Base-by-base conservation (phyloP, 2,888 invertebrate genomes). In the Chydorus sphaericus region DNA sequence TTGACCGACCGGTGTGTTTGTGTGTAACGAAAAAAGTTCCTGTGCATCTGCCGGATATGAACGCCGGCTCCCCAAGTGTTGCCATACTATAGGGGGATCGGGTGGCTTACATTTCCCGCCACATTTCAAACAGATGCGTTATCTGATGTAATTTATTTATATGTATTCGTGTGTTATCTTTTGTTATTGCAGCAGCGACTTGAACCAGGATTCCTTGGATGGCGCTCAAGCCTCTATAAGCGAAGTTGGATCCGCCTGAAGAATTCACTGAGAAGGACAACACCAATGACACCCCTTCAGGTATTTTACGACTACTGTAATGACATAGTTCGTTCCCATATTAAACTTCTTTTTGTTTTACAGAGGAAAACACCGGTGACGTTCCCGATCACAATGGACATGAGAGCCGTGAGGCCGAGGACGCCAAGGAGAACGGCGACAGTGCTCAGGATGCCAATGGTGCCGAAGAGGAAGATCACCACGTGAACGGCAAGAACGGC, bases 161-260 rank as follows among this genome's bases (percentile, higher is more conserved):
- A n/a, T 5, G 20, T 53, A 23, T 18, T 37, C n/a, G n/a, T n/a
- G n/a, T 49, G 16, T 26, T 49, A 10, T 18, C 31, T 16, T 2
- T 3, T 11, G n/a, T 30, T 14, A 14, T 23, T 48, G 18, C 31
- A 18, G 44, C 54, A 55, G 55, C 49, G 55, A 55, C 37, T 31
- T 55, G 33, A 55, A 55, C 55, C 55, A 55, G 28, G 55, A 55
- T 33, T 55, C 55, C 16, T 36, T 55, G 36, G 55, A 55, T 16
- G 55, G 48, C 16, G 55, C 48, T 6, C 31, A 48, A 23, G 55
- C 48, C 30, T 37, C 49, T 11, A 49, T 33, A 14, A 36, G 36
- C 36, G 48, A 28, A 30, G 48, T 49, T 26, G 55, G 33, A 33
- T 55, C 55, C 20, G 48, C n/a, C 48, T 11, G 55, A 48, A 33